Evolutionary conservation across 2,797 vertebrate species (phyloP).

Genomic region (Philypnodon macrostomus): DNA sequence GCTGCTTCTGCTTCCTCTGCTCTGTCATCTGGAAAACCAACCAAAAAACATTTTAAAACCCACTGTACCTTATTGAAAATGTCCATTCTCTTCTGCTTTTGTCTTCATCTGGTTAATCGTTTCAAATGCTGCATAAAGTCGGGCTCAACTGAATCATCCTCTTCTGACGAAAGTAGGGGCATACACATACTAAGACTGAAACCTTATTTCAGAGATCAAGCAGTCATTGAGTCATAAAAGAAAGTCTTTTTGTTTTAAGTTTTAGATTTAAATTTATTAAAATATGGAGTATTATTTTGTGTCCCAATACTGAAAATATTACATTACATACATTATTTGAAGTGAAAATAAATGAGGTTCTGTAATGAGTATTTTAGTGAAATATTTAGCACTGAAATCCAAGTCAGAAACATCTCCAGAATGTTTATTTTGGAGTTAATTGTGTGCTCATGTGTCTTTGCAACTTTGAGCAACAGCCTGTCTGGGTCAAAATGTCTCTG

Average conservation of each 20-base stretch:
- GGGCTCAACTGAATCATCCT: constrained; percentile 25
- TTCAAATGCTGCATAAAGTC: constrained; percentile 27
- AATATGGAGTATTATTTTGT: constrained; percentile 17
- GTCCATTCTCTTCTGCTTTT: constrained; percentile 4
- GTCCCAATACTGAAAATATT: constrained; percentile 44
- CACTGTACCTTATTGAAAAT: constrained; percentile 8
- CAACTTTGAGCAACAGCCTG: constrained; percentile 54
- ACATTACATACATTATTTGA: constrained; percentile 39
- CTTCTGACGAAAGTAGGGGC: constrained; percentile 47
- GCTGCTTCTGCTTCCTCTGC: constrained; percentile 98
- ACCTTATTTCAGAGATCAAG: constrained; percentile 63
- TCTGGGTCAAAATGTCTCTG: constrained; percentile 75
- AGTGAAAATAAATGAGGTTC: constrained; percentile 48
- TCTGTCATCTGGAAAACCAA: constrained; percentile 92
- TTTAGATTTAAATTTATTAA: constrained; percentile 34
- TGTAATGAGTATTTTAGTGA: constrained; percentile 52
- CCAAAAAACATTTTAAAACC: constrained; percentile 13
- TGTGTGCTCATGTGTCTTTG: constrained; percentile 22
- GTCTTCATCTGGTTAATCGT: constrained; percentile 1
- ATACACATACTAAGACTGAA: constrained; percentile 60
- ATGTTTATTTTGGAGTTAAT: constrained; percentile 5
- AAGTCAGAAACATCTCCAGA: background rate
- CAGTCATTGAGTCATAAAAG: constrained; percentile 52
- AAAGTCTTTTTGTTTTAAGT: constrained; percentile 27
- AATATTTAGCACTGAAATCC: constrained; percentile 19